Base-by-base conservation (phyloP, 1,140 invertebrate genomes). In the Neomicropteryx cornuta region DNA sequence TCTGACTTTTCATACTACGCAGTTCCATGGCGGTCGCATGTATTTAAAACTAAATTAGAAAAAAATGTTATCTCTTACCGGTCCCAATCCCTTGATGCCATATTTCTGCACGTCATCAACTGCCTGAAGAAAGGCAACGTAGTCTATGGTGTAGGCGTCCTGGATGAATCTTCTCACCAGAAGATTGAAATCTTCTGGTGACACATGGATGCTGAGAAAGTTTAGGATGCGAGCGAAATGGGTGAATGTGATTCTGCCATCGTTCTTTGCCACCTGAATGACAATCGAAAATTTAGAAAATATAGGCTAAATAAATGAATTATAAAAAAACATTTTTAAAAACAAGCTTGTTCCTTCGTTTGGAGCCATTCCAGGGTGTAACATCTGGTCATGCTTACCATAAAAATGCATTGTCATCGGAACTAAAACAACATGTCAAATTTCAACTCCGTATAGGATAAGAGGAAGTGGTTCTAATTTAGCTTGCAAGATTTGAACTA, bases 141-240 rank as follows among this genome's bases (percentile, higher is more conserved):
- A 83, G 56, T 83, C 81, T 0, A 83, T 51, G 5, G 77, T 75
- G 52, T 81, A 83, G 2, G 70, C 70, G 53, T 82, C 73, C 45
- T 77, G 80, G 37, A 77, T 65, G 48, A 77, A 83, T 45, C 75
- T 72, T 27, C 79, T 77, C 11, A 82, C 62, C 0, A 83, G 57
- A 4, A 83, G 53, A 44, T 75, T 62, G 48, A 80, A 81, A 53
- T 83, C 80, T 8, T 77, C 68, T 2, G 75, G 58, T 0, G 72
- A 74, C 3, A 83, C 52, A 2, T 74, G 56, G 24, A 83, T 71
- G 17, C 72, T 72, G 41, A 81, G 58, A 50, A 75, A 81, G 47
- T 74, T 68, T n/a, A 83, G 54, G 16, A 83, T 70, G 24, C 80
- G 66, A 0, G 73, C 73, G 47, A 83, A 83, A 55, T 83, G 80